Evolutionary conservation across 2,888 invertebrate species (phyloP).

Genomic region (Stramonita haemastoma): DNA sequence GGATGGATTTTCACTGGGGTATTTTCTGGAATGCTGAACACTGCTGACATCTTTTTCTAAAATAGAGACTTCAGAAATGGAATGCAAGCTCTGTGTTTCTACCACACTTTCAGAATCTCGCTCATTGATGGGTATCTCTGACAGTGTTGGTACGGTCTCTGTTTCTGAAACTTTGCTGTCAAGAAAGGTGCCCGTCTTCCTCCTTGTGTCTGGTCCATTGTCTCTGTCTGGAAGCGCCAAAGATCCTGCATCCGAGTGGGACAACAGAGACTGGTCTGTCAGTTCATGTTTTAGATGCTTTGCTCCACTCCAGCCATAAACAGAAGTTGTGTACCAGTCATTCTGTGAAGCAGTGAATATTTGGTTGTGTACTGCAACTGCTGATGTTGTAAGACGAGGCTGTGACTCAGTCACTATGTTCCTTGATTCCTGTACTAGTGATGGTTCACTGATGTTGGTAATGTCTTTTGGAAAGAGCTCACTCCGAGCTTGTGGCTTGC

Average conservation of each 20-base stretch:
- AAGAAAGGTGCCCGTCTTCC: neutral
- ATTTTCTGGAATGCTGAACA: constrained; percentile 70
- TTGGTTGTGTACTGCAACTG: constrained; percentile 53
- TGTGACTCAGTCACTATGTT: constrained; percentile 36
- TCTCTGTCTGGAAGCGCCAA: neutral
- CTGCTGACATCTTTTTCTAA: constrained; percentile 55
- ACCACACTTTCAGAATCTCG: neutral
- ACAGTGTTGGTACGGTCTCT: neutral
- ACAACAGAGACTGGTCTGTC: constrained; percentile 52
- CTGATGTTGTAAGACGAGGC: constrained; percentile 51
- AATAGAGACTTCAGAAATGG: constrained; percentile 22
- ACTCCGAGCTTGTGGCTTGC: neutral
- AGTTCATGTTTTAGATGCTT: constrained; percentile 41
- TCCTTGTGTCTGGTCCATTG: no score
- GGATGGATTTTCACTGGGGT: constrained; percentile 45
- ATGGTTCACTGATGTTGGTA: neutral
- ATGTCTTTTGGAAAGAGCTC: neutral
- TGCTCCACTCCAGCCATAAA: constrained; percentile 36
- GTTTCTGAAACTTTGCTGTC: neutral
- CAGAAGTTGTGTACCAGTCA: constrained; percentile 22
- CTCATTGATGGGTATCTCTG: constrained; percentile 12
- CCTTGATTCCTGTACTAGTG: neutral
- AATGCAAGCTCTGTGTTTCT: neutral
- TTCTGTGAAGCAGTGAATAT: neutral
- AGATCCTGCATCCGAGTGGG: constrained; percentile 37